Conservation (phyloP, 2,888 invertebrate species). For the Ceramica pisi region DNA sequence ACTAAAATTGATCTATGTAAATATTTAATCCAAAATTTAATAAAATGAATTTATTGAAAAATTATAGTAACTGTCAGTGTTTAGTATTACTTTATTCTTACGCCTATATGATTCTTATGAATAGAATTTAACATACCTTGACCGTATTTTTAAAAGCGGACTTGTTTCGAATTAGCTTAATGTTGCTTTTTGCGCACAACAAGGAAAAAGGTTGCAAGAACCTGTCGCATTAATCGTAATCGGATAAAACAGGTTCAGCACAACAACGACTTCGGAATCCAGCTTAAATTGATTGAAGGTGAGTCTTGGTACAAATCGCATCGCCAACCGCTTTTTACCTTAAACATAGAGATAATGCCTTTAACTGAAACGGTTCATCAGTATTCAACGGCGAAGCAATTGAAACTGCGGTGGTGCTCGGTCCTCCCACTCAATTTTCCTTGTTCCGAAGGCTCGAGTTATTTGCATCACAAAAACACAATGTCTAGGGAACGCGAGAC, state of each 20-base stretch:
- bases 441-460: conserved; percentile 89
- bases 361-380: conserved; percentile 87
- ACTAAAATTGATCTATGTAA: conserved; percentile 13
- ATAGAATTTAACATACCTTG: not conserved
- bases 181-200: conserved; percentile 7
- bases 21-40: conserved; percentile 6
- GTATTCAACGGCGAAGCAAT: conserved; percentile 89
- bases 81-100: not conserved
- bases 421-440: conserved; percentile 90
- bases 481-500: conserved; percentile 88
- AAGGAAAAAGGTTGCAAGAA: not conserved
- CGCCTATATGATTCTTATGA: not conserved
- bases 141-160: conserved; percentile 1
- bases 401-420: conserved; percentile 88
- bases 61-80: not conserved
- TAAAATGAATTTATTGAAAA: not conserved
- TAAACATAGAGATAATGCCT: conserved; percentile 82
- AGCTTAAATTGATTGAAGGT: conserved; percentile 54
- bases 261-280: conserved; percentile 29
- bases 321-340: conserved; percentile 72
- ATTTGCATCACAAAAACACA: conserved; percentile 91
- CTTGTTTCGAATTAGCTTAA: conserved; percentile 32
- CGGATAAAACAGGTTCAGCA: conserved; percentile 47
- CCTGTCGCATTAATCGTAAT: conserved; percentile 45
- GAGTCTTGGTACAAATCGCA: conserved; percentile 67